Evolutionary conservation across 2,113 vertebrate genomes (phyloP).

Genomic region (Mormyrus iriodes): DNA sequence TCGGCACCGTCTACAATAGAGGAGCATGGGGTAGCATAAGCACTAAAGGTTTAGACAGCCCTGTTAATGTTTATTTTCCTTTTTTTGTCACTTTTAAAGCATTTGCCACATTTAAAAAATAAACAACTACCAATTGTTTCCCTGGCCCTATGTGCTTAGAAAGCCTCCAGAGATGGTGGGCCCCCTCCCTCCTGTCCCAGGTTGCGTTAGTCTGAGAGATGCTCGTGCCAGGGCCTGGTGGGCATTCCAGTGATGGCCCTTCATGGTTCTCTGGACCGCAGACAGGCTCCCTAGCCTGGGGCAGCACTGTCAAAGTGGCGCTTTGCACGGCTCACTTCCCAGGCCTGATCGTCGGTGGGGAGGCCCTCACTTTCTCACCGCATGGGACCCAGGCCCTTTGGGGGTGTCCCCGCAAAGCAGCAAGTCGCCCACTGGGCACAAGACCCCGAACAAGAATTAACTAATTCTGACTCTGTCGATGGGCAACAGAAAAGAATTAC

Average conservation of each 20-base stretch:
- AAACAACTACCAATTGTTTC: constrained; percentile 24
- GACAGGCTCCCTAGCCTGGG: not conserved
- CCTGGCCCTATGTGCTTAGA: not conserved
- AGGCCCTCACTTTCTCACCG: not conserved
- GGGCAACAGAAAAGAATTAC: not conserved
- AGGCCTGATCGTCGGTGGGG: not conserved
- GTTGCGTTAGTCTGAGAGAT: not conserved
- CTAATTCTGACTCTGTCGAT: not conserved
- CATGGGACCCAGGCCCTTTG: not conserved
- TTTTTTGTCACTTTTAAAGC: constrained; percentile 14
- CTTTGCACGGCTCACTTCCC: not conserved
- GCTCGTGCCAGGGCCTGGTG: not conserved
- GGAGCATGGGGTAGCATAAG: not conserved
- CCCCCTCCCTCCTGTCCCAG: not conserved
- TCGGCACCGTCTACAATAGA: not conserved
- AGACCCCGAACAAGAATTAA: not conserved
- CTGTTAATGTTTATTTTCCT: not conserved
- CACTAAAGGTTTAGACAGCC: not conserved
- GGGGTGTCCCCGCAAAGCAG: too few relatives aligned
- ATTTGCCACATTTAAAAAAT: not conserved
- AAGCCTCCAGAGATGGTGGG: not conserved
- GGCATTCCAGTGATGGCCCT: not conserved
- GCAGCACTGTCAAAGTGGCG: not conserved
- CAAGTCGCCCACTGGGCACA: not conserved
- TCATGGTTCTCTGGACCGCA: not conserved